A percentile compares a stretch with the other conserved stretches of the same genome.
Evolutionary conservation across 2,888 invertebrate species (phyloP).

Genomic region (Sicus ferrugineus): DNA sequence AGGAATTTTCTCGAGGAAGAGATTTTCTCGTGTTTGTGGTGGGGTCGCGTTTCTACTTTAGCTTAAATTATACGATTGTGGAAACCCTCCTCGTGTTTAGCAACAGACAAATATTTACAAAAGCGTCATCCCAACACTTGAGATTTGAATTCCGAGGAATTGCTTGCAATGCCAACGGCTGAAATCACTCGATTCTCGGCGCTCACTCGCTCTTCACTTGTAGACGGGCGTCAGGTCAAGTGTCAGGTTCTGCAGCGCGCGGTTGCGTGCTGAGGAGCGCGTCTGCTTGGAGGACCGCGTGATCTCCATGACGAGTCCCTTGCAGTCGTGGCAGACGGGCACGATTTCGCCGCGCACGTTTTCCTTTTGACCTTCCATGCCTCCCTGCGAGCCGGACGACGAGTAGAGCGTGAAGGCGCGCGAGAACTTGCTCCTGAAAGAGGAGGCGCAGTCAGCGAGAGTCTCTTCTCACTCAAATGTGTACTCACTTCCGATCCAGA

Average conservation of each 20-base stretch:
- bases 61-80: conserved; percentile 18
- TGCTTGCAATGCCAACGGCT: conserved; percentile 1
- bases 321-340: conserved; percentile 94
- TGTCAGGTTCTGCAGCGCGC: conserved; percentile 81
- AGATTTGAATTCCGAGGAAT: neutral
- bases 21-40: conserved; percentile 13
- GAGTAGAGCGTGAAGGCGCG: conserved; percentile 70
- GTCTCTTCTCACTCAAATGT: neutral
- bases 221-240: conserved; percentile 86
- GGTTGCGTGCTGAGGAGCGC: conserved; percentile 82
- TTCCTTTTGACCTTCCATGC: conserved; percentile 67
- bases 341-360: conserved; percentile 80
- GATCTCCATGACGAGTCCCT: conserved; percentile 91
- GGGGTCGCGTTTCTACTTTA: conserved; percentile 18
- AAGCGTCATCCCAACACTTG: neutral
- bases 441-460: neutral
- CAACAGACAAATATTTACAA: neutral
- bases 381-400: conserved; percentile 63
- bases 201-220: conserved; percentile 58
- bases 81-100: neutral
- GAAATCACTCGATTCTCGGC: conserved; percentile 9
- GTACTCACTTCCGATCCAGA: conserved; percentile 67
- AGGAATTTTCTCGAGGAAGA: neutral
- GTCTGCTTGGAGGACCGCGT: conserved; percentile 83
- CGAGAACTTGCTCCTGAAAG: conserved; percentile 70